Base-by-base conservation (phyloP, 1,140 invertebrate genomes). In the Papilio polyxenes region DNA sequence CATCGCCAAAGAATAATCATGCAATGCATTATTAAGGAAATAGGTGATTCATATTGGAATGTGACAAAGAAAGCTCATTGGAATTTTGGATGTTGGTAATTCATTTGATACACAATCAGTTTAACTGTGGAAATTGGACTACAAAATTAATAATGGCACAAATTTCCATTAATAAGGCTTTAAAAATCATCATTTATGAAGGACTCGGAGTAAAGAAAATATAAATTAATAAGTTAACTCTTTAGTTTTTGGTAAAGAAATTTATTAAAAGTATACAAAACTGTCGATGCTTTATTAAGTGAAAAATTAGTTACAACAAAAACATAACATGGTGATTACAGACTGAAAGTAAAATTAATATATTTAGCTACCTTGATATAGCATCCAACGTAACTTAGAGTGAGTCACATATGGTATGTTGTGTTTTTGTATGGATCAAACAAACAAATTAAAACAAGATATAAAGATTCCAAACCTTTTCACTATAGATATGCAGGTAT, bases 1-100 rank as follows among this genome's bases (percentile, higher is more conserved):
- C 87, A 90, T 87, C 83, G 86, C 84, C 89, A 89, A 86, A 90
- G 85, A 87, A 56, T 77, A 82, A 80, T 80, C 31, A 78, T 56
- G 51, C 62, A 75, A 80, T 65, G 51, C 53, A 44, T 79, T 59
- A 79, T 79, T 56, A 59, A 79, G 77, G 53, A 56, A 59, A 79
- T 59, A 79, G 75, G 51, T 77, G 51, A 77, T 51, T 53, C 23
- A 77, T 77, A 31, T 77, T 53, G 75, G 51, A 56, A 62, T 56
- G 77, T 56, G 37, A 79, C 56, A 62, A 79, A 65, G 77, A 56
- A 79, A 79, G 37, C 17, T 62, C 10, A 79, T 75, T 20, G 31
- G 31, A 31, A 72, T 49, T 75, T 75, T 23, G 40, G 74, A 75
- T n/a, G 17, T 75, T n/a, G n/a, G 11, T 20, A 49, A 8, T 5